These are phyloP conservation scores for Dicentrarchus labrax DNA, from an alignment of 2,113 vertebrate species.

Conservation along the genomic window DNA sequence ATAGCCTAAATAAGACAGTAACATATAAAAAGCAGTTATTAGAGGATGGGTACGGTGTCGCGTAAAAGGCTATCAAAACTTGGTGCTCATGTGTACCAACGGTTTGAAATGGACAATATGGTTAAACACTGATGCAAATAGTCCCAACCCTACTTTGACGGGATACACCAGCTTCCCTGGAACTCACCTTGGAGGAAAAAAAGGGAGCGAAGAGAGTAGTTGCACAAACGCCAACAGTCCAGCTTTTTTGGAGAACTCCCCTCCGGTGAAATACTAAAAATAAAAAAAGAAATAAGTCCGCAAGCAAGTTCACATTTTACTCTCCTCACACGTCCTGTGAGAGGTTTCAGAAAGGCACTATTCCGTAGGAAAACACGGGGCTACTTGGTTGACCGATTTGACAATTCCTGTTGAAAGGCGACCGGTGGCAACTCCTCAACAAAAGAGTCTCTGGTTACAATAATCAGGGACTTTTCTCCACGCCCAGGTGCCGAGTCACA, in stretches of 20 bases:
- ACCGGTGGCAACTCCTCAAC: constrained; percentile 63
- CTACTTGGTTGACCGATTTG: constrained; percentile 13
- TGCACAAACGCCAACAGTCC: constrained; percentile 55
- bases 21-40: background rate
- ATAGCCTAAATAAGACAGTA: background rate
- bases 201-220: constrained; percentile 46
- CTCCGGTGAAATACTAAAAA: constrained; percentile 19
- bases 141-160: background rate
- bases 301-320: constrained; percentile 80
- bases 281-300: constrained; percentile 57
- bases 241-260: constrained; percentile 6
- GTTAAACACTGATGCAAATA: background rate
- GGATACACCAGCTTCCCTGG: constrained; percentile 22
- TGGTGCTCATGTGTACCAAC: background rate
- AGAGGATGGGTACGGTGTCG: background rate
- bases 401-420: constrained; percentile 49
- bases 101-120: constrained; percentile 15
- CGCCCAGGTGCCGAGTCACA: constrained; percentile 87
- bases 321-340: constrained; percentile 45
- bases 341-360: constrained; percentile 68
- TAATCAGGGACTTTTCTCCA: constrained; percentile 77
- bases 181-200: constrained; percentile 82
- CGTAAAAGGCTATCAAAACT: constrained; percentile 43
- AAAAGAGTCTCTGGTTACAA: constrained; percentile 67
- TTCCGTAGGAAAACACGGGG: constrained; percentile 57